Evolutionary conservation across 1,140 invertebrate species (phyloP).

Genomic region (Bilobella aurantiaca): DNA sequence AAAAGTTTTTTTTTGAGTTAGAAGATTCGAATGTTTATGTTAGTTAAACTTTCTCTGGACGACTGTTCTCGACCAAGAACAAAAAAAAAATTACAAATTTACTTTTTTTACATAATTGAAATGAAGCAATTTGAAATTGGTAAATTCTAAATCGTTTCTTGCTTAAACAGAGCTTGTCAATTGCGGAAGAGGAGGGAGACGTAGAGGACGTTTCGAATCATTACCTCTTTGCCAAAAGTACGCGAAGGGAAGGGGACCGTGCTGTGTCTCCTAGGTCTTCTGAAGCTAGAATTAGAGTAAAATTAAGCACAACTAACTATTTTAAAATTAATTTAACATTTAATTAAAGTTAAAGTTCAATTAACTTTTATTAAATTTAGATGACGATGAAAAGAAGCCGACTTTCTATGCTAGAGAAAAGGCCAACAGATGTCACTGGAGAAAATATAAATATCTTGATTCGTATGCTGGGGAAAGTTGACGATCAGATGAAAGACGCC

Average conservation of each 20-base stretch:
- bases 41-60: no score
- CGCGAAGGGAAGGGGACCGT: neutral
- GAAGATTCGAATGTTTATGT: no score
- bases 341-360: neutral
- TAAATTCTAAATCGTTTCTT: no score
- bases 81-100: no score
- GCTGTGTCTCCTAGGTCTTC: neutral
- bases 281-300: neutral
- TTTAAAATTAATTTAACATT: neutral
- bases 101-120: neutral
- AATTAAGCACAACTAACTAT: neutral
- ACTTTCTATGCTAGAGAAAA: neutral
- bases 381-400: conserved; percentile 3
- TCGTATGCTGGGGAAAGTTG: conserved; percentile 43
- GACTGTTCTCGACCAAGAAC: no score
- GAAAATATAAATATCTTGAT: conserved; percentile 7
- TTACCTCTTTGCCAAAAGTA: neutral
- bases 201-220: neutral
- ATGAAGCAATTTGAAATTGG: no score
- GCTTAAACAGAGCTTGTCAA: no score
- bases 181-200: neutral
- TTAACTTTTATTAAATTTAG: neutral
- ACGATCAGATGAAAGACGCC: conserved; percentile 59
- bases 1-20: no score
- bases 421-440: conserved; percentile 7